phyloP scores from a whole-genome alignment of 2,888 invertebrate species.

The Lymantria monacha region DNA sequence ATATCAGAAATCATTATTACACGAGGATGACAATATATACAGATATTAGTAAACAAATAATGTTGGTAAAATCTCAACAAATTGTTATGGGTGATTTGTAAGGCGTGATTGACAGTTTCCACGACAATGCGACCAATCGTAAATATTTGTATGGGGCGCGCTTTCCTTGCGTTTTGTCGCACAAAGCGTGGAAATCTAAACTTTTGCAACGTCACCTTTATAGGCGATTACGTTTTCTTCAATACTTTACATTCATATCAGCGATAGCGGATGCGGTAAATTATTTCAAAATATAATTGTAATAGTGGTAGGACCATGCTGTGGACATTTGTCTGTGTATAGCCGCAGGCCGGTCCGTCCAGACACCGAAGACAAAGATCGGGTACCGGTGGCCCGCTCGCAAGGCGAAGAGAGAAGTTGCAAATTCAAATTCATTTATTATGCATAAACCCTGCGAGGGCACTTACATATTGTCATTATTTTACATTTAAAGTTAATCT shows the following conservation, averaged over 20 bases:
- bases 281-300: not conserved
- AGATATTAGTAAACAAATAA: not conserved
- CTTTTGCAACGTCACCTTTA: slow-evolving; percentile 73
- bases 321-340: too few relatives aligned
- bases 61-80: slow-evolving; percentile 7
- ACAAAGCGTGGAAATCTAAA: slow-evolving; percentile 58
- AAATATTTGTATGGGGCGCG: slow-evolving; percentile 40
- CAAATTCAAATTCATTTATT: too few relatives aligned
- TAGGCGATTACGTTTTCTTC: slow-evolving; percentile 77
- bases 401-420: too few relatives aligned
- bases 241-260: slow-evolving; percentile 48
- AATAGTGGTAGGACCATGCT: too few relatives aligned
- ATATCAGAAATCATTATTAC: too few relatives aligned
- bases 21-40: too few relatives aligned
- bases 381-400: too few relatives aligned
- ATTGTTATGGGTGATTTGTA: slow-evolving; percentile 24
- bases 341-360: too few relatives aligned
- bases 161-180: slow-evolving; percentile 39
- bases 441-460: too few relatives aligned
- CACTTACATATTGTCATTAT: too few relatives aligned
- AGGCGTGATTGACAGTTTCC: slow-evolving; percentile 29
- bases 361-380: too few relatives aligned
- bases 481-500: too few relatives aligned
- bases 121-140: slow-evolving; percentile 37
- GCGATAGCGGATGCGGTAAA: slow-evolving; percentile 37